Base-by-base conservation (phyloP, 2,888 invertebrate genomes). In the Drosophila rubida region DNA sequence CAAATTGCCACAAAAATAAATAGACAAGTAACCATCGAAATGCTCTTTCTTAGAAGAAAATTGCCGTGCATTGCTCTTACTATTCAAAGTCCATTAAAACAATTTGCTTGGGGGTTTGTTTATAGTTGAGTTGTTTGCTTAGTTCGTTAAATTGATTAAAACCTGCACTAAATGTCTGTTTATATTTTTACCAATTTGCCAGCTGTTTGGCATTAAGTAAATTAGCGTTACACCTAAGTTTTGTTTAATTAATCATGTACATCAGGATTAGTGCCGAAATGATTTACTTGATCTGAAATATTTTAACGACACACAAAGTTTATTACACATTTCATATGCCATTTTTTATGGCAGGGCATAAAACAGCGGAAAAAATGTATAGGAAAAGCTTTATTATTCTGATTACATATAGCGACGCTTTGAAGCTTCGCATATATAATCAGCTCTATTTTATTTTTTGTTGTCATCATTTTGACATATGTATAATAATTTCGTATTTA, bases 381-480 rank as follows among this genome's bases (percentile, higher is more conserved):
- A 45, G 54, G 54, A 61, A 61, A 61, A 69, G 44, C 61, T 58
- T 32, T 60, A 50, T 55, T 62, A 55, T 66, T 65, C 46, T 57
- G 54, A 74, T 55, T 68, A 61, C 46, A 63, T 57, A 53, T 69
- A 42, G 51, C 48, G 19, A 16, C 57, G 37, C 51, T 44, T 25
- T 42, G 23, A 55, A 44, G 37, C 53, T 46, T 39, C 22, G 23
- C 9, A 30, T 64, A 30, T 64, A 72, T 57, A 58, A 65, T 60
- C 59, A 50, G 41, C 32, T 14, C 25, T 14, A 48, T 19, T 64
- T 67, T 30, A 44, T 49, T 55, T 58, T 44, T 59, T 23, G 57
- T 57, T 76, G 73, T 63, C 74, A 74, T 69, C 53, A 68, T 66
- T 80, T 73, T 69, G 69, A 62, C 68, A 65, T 64, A 57, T 76